Base-by-base conservation (phyloP, 2,797 vertebrate genomes). In the Merluccius polli region DNA sequence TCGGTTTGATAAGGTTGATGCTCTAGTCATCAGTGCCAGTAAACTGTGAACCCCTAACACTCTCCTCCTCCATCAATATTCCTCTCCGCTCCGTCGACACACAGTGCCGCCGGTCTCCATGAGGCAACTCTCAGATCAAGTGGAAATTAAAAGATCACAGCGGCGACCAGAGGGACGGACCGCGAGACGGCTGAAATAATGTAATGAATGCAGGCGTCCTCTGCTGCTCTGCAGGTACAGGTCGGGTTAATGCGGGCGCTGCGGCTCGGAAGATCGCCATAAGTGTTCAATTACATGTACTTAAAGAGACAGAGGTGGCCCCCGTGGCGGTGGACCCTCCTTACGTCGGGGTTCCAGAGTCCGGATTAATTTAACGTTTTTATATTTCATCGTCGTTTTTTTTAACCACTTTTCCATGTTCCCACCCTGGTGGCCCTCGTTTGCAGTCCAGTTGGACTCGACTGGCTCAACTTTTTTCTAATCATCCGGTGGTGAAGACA, bases 321-420 rank as follows among this genome's bases (percentile, higher is more conserved):
- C 85, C 71, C 52, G 1, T 11, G 41, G 41, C 16, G 41, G 41
- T 44, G 48, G 48, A n/a, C 18, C 48, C 48, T 52, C 48, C 48
- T 52, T 7, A 52, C 48, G 48, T 35, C 18, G 36, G 78, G 65
- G 83, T 87, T 71, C 91, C 87, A 78, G 84, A 82, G 80, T 83
- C 74, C 82, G 89, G 89, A 93, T 94, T 94, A 85, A 93, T 93
- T 93, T 92, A 85, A 83, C 83, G 90, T 89, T 88, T 87, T 87
- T 86, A 36, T 83, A 88, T 88, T 87, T 87, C 86, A 36, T 82
- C 79, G 78, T 83, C 79, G 77, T 88, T 85, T 84, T 72, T 81
- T 36, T 84, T 89, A 80, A 77, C 74, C 79, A 69, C 59, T 87
- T 79, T 89, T 79, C 15, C 3, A 12, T 15, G 41, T 52, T n/a